Evolutionary conservation across 2,113 vertebrate genomes (phyloP).

Genomic region (Sciurus niger): DNA sequence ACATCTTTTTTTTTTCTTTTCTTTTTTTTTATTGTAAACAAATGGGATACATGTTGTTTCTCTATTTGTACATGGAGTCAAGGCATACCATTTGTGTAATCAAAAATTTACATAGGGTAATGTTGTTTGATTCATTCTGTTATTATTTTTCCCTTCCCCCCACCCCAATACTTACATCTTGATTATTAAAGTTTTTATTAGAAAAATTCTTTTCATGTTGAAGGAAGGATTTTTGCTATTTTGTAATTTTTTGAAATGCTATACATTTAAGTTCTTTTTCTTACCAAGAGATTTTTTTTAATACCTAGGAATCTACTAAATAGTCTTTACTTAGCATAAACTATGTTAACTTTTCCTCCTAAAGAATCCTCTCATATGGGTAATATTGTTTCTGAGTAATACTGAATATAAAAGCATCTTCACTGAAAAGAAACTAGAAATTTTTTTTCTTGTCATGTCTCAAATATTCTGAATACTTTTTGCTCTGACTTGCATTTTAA

Average conservation of each 20-base stretch:
- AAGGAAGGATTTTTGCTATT: neutral
- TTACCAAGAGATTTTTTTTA: constrained; percentile 4
- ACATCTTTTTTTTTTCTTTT: neutral
- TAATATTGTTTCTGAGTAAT: constrained; percentile 52
- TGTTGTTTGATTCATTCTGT: no score
- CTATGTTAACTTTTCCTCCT: constrained; percentile 42
- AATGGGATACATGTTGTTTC: no score
- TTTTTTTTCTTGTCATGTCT: neutral
- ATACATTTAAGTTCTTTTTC: constrained; percentile 21
- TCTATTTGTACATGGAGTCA: no score
- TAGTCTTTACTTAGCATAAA: constrained; percentile 31
- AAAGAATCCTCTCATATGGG: neutral
- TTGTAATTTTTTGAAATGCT: neutral
- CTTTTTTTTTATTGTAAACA: no score
- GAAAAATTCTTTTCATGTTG: neutral
- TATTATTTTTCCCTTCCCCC: no score
- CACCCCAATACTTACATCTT: no score
- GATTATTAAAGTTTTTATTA: constrained; percentile 45
- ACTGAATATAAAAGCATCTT: constrained; percentile 55
- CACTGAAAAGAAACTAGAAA: neutral
- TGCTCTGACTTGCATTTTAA: constrained; percentile 20
- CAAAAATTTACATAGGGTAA: no score
- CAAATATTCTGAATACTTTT: constrained; percentile 46
- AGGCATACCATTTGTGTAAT: no score
- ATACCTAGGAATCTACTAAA: constrained; percentile 21